A percentile compares a stretch with the other conserved stretches of the same genome.
phyloP scores from a whole-genome alignment of 2,888 invertebrate species.

The Apamea epomidion region DNA sequence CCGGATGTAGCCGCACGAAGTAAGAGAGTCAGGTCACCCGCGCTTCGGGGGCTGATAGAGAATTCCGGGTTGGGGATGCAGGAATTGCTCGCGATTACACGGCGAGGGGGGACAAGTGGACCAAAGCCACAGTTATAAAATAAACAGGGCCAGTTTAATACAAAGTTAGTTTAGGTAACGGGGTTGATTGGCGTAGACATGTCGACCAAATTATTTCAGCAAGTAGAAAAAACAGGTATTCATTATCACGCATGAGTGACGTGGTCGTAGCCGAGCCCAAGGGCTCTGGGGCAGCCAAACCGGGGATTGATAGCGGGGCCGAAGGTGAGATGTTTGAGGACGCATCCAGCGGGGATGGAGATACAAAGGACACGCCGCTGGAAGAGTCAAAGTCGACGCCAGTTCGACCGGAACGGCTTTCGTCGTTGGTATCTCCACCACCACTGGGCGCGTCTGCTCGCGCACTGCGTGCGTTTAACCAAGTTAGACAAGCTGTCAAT shows the following conservation, averaged over 20 bases:
- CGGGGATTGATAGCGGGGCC: background rate
- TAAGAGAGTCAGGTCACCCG: background rate
- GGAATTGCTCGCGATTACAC: background rate
- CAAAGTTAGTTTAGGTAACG: background rate
- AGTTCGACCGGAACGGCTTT: background rate
- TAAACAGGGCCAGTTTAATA: background rate
- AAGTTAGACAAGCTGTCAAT: background rate
- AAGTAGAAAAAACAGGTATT: background rate
- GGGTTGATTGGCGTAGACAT: constrained; percentile 6
- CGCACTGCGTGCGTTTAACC: background rate
- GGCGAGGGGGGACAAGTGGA: constrained; percentile 7
- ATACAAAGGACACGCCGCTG: background rate
- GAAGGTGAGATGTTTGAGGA: too few relatives aligned
- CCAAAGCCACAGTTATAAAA: background rate
- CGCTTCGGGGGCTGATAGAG: background rate
- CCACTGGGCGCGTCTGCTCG: constrained; percentile 4
- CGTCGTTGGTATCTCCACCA: background rate
- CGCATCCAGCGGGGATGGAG: too few relatives aligned
- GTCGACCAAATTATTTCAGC: background rate
- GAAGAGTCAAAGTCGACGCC: background rate
- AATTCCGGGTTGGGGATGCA: background rate
- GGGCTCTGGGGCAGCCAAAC: background rate
- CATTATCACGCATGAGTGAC: background rate
- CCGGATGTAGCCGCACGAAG: background rate
- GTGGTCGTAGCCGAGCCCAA: background rate